Percentiles rank a stretch among this genome's conserved stretches.
Conservation (phyloP, 2,797 vertebrate species). For the Onychomys arenicola region DNA sequence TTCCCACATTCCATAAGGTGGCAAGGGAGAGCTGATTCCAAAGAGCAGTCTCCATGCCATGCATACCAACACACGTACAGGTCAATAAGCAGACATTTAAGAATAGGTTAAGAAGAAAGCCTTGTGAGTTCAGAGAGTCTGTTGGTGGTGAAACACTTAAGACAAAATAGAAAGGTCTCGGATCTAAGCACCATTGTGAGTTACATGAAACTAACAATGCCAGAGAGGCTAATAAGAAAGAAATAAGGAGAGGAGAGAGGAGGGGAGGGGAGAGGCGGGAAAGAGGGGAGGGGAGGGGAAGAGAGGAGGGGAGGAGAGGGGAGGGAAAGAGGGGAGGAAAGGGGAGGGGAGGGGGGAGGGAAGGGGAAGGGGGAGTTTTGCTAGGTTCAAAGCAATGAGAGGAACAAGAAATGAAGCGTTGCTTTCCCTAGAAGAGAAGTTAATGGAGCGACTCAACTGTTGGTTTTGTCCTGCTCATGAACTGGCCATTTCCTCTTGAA, state of each 20-base stretch:
- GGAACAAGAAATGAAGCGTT: not conserved
- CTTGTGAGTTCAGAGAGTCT: not conserved
- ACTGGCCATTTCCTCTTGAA: not conserved
- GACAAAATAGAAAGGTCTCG: not conserved
- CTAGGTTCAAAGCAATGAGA: constrained; percentile 64
- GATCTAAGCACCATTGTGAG: not conserved
- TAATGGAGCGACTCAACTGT: constrained; percentile 16
- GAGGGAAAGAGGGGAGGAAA: not conserved
- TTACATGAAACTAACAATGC: not conserved
- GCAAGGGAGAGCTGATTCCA: not conserved
- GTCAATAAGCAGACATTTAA: not conserved
- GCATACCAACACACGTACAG: not conserved
- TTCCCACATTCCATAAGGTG: no score
- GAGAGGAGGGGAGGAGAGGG: no score
- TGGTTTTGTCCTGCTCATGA: not conserved
- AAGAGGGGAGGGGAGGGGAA: not conserved
- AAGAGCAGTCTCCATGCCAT: not conserved
- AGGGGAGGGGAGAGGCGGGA: no score
- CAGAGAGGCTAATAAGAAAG: not conserved
- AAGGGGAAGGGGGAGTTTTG: not conserved
- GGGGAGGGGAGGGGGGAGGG: not conserved
- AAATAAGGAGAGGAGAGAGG: not conserved
- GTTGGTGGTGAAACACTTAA: not conserved
- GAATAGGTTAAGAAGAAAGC: not conserved
- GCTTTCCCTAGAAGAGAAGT: constrained; percentile 22